Percentiles rank a stretch among this genome's conserved stretches.
Conservation (phyloP, 1,140 invertebrate genomes). For the Odontomachus brunneus region DNA sequence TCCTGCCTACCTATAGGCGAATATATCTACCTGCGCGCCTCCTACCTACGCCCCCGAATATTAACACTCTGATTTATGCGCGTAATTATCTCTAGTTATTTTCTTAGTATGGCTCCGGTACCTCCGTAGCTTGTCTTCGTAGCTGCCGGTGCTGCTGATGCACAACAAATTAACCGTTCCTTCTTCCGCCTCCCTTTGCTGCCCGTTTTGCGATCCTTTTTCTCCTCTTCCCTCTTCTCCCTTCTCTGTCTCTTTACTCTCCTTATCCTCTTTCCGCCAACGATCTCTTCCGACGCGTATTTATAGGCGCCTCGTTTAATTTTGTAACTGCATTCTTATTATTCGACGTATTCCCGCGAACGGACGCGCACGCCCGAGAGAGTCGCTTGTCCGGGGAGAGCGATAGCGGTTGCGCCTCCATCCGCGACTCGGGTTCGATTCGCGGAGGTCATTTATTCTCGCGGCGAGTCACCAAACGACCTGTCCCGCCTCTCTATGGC, state of each 20-base stretch:
- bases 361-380: not conserved
- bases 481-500: slow-evolving; percentile 62
- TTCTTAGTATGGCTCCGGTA: slow-evolving; percentile 70
- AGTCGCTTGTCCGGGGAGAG: slow-evolving; percentile 8
- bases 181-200: slow-evolving; percentile 66
- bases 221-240: not conserved
- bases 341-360: slow-evolving; percentile 50
- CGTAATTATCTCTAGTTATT: slow-evolving; percentile 85
- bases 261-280: not conserved
- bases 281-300: slow-evolving; percentile 61
- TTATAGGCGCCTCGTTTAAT: slow-evolving; percentile 76
- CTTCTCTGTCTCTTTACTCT: not conserved
- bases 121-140: slow-evolving; percentile 70
- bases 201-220: slow-evolving; percentile 20
- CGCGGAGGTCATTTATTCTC: slow-evolving; percentile 68
- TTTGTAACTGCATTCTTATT: slow-evolving; percentile 70
- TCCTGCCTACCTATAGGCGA: slow-evolving; percentile 62
- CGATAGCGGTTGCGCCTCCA: slow-evolving; percentile 30
- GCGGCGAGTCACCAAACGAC: slow-evolving; percentile 61
- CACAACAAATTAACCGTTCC: slow-evolving; percentile 81
- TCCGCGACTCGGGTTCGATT: slow-evolving; percentile 55
- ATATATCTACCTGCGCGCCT: slow-evolving; percentile 72
- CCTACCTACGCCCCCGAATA: slow-evolving; percentile 84
- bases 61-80: slow-evolving; percentile 85
- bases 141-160: slow-evolving; percentile 80